phyloP scores from a whole-genome alignment of 2,113 vertebrate genomes.

The Chloropsis cyanopogon region DNA sequence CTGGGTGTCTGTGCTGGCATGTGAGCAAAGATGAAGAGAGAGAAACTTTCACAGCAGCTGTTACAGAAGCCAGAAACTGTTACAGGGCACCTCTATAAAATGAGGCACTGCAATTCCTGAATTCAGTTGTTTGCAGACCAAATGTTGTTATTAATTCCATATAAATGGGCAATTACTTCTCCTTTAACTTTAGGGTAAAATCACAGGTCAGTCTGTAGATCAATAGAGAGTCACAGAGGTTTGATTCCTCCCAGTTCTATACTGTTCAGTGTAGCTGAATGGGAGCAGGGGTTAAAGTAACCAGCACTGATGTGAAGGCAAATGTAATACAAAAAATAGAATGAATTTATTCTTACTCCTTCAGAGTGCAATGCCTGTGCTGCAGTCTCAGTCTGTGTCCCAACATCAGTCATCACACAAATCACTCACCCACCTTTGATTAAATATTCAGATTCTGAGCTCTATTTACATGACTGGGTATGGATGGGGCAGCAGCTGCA shows the following conservation, averaged over 20 bases:
- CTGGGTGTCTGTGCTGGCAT: neutral
- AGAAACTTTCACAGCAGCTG: neutral
- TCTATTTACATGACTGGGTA: neutral
- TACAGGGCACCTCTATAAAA: neutral
- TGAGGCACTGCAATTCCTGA: neutral
- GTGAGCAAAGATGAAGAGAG: neutral
- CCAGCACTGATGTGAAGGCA: neutral
- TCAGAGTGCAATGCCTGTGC: neutral
- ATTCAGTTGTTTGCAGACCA: neutral
- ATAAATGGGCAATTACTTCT: neutral
- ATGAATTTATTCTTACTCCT: neutral
- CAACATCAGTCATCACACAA: neutral
- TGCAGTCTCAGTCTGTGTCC: neutral
- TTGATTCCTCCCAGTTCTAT: neutral
- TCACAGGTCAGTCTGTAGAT: neutral
- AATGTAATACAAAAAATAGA: neutral
- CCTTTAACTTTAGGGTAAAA: neutral
- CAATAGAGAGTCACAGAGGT: neutral
- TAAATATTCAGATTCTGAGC: slow-evolving; percentile 6
- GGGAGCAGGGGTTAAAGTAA: neutral
- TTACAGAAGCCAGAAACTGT: neutral
- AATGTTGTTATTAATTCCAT: neutral
- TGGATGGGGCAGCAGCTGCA: neutral
- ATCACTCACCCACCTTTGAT: neutral
- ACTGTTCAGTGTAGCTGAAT: neutral